Evolutionary conservation across 2,113 vertebrate genomes (phyloP).

Genomic region (Odocoileus hemionus): DNA sequence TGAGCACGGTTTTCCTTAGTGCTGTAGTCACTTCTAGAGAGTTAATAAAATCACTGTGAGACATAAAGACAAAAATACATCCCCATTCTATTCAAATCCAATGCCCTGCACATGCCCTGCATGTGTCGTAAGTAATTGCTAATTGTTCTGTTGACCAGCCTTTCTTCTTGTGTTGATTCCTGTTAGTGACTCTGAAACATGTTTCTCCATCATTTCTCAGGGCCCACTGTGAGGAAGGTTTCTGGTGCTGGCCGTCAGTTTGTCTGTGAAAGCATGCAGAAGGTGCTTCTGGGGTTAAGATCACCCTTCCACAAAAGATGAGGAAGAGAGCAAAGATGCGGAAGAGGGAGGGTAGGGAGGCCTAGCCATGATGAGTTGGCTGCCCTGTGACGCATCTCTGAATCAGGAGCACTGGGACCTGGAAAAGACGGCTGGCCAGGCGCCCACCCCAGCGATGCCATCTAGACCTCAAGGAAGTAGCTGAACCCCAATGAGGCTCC

Average conservation of each 20-base stretch:
- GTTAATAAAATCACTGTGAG: neutral
- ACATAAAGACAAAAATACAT: neutral
- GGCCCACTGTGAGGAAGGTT: neutral
- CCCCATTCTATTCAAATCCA: neutral
- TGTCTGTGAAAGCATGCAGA: neutral
- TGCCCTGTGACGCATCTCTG: fast-evolving
- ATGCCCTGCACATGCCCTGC: fast-evolving
- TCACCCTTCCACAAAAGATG: neutral
- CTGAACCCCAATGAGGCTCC: neutral
- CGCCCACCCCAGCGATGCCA: neutral
- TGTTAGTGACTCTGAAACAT: neutral
- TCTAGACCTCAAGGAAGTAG: neutral
- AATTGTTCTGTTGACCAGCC: neutral
- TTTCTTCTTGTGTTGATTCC: neutral
- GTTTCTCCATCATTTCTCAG: neutral
- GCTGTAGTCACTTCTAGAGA: neutral
- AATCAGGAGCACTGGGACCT: neutral
- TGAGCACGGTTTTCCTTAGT: neutral
- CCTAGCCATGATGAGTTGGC: neutral
- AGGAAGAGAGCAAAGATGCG: neutral
- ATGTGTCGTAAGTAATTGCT: neutral
- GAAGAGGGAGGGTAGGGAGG: neutral
- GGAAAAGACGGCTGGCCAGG: neutral
- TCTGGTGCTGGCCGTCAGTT: neutral
- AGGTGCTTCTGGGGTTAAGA: neutral